Evolutionary conservation across 2,113 vertebrate species (phyloP).

Genomic region (Neoarius graeffei): DNA sequence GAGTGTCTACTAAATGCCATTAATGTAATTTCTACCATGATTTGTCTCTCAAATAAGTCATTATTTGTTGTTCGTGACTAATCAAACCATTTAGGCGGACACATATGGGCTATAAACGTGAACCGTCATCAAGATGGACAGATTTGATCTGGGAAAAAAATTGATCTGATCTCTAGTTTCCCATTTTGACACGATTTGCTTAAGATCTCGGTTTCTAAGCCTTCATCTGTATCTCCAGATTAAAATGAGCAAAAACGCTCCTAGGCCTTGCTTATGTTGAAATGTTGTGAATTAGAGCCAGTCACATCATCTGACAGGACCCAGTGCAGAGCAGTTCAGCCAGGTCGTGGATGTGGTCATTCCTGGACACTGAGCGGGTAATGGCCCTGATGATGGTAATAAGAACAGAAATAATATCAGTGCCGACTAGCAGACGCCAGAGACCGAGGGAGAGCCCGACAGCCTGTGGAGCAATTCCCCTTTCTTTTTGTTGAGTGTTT

Average conservation of each 20-base stretch:
- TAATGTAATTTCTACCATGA: too few species aligned
- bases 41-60: background rate
- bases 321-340: constrained; percentile 33
- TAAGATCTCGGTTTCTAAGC: constrained; percentile 17
- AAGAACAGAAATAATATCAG: constrained; percentile 52
- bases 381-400: constrained; percentile 40
- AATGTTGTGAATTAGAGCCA: constrained; percentile 27
- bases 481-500: constrained; percentile 15
- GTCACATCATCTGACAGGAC: constrained; percentile 20
- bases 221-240: constrained; percentile 30
- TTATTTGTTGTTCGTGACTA: background rate
- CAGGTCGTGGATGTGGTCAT: constrained; percentile 40
- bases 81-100: background rate
- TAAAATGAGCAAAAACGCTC: background rate
- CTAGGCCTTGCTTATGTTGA: constrained; percentile 33
- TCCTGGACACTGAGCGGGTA: constrained; percentile 26
- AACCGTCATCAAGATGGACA: background rate
- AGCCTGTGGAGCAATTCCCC: constrained; percentile 27
- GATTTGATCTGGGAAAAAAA: background rate
- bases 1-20: too few species aligned
- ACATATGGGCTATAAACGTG: too few species aligned
- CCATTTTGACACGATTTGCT: background rate
- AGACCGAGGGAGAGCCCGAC: constrained; percentile 10
- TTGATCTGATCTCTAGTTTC: background rate
- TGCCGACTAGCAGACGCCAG: constrained; percentile 50